Evolutionary conservation across 2,888 invertebrate genomes (phyloP).

Genomic region (Linnaemya vulpina): DNA sequence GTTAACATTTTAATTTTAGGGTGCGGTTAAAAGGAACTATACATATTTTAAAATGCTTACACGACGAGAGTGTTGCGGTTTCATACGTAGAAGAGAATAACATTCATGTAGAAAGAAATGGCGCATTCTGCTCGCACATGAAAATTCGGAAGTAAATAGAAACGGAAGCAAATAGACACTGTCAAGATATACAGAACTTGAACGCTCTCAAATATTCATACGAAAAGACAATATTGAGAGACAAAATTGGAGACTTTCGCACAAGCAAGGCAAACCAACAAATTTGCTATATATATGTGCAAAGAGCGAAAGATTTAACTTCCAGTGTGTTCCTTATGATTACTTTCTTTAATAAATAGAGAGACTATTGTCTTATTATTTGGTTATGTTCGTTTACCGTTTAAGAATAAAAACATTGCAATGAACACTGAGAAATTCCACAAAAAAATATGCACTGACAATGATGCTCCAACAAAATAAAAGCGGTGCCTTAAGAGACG

Average conservation of each 20-base stretch:
- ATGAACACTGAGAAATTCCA: slow-evolving; percentile 58
- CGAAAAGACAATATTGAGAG: not conserved
- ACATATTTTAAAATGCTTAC: not conserved
- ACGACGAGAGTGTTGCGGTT: slow-evolving; percentile 4
- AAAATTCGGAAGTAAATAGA: slow-evolving; percentile 37
- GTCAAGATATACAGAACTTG: no score
- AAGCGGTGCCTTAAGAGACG: no score
- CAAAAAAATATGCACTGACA: slow-evolving; percentile 59
- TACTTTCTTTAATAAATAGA: slow-evolving; percentile 59
- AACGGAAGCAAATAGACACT: no score
- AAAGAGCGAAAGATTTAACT: slow-evolving; percentile 22
- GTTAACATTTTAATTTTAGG: slow-evolving; percentile 63
- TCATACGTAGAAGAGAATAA: slow-evolving; percentile 26
- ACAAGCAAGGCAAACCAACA: slow-evolving; percentile 68
- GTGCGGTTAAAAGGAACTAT: slow-evolving; percentile 58
- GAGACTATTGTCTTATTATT: slow-evolving; percentile 56
- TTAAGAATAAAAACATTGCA: slow-evolving; percentile 64
- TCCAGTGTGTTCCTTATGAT: slow-evolving; percentile 30
- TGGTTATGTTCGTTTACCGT: slow-evolving; percentile 56
- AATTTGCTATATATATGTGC: slow-evolving; percentile 73
- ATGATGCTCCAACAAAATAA: not conserved
- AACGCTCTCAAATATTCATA: slow-evolving; percentile 7
- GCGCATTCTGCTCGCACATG: not conserved
- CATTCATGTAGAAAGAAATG: not conserved
- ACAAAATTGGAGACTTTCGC: slow-evolving; percentile 8